Evolutionary conservation across 2,888 invertebrate genomes (phyloP).

Genomic region (Drosophila seclusa): DNA sequence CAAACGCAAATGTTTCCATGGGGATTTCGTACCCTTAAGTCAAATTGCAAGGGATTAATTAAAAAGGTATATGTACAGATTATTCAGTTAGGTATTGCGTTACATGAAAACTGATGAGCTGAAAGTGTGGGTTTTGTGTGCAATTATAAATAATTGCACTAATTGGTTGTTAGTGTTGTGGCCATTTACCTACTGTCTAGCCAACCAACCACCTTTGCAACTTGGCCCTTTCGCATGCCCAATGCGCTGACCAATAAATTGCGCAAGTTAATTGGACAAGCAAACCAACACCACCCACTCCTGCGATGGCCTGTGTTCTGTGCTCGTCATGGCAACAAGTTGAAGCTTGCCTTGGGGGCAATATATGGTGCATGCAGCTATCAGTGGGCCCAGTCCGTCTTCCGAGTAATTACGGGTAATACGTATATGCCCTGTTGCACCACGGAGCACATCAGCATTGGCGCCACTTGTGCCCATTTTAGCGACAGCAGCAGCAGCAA

Average conservation of each 20-base stretch:
- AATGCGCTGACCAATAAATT: slow-evolving; percentile 46
- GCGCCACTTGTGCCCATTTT: slow-evolving; percentile 72
- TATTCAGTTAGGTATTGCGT: slow-evolving; percentile 11
- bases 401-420: slow-evolving; percentile 63
- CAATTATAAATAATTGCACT: slow-evolving; percentile 63
- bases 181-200: slow-evolving; percentile 8
- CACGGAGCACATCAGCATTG: slow-evolving; percentile 13
- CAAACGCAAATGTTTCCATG: neutral
- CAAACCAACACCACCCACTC: neutral
- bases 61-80: slow-evolving; percentile 1
- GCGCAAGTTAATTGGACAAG: slow-evolving; percentile 38
- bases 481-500: slow-evolving; percentile 6
- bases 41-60: neutral
- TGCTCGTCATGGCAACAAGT: slow-evolving; percentile 48
- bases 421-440: slow-evolving; percentile 68
- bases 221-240: slow-evolving; percentile 5
- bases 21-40: neutral
- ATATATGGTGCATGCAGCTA: slow-evolving; percentile 37
- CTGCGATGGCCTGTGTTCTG: slow-evolving; percentile 6
- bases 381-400: slow-evolving; percentile 50
- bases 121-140: slow-evolving; percentile 28
- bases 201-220: slow-evolving; percentile 4
- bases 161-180: slow-evolving; percentile 60
- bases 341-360: slow-evolving; percentile 18
- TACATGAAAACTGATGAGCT: slow-evolving; percentile 40